phyloP scores from a whole-genome alignment of 2,113 vertebrate species.

The Muntiacus muntjak region DNA sequence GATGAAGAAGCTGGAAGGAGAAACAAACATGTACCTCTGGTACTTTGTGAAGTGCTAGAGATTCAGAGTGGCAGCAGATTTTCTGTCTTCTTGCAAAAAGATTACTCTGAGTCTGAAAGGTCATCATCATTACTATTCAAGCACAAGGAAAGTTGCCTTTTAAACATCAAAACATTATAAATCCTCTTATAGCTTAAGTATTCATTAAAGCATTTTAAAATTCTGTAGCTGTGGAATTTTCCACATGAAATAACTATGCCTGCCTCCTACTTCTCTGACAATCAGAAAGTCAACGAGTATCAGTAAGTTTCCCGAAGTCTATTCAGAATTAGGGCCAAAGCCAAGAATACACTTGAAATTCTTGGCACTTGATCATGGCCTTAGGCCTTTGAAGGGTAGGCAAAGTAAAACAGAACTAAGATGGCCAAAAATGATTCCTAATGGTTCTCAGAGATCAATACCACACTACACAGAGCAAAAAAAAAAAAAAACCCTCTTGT shows the following conservation, averaged over 20 bases:
- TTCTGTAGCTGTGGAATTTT: slow-evolving; percentile 47
- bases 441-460: slow-evolving; percentile 54
- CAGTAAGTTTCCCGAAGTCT: background rate
- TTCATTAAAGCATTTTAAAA: slow-evolving; percentile 32
- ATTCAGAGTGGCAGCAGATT: background rate
- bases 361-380: slow-evolving; percentile 14
- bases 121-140: background rate
- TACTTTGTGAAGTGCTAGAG: background rate
- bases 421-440: slow-evolving; percentile 13
- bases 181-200: slow-evolving; percentile 43
- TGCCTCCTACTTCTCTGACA: background rate
- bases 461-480: background rate
- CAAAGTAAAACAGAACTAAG: slow-evolving; percentile 21
- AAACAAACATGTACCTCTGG: background rate
- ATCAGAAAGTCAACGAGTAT: slow-evolving; percentile 39
- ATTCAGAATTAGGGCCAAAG: slow-evolving; percentile 41
- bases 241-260: slow-evolving; percentile 25
- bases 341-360: slow-evolving; percentile 63
- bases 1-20: slow-evolving; percentile 16
- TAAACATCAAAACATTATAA: background rate
- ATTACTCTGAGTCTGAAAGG: background rate
- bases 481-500: background rate
- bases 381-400: slow-evolving; percentile 5
- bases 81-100: background rate
- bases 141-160: background rate